Percentiles rank a stretch among this genome's conserved stretches.
Conservation (phyloP, 2,113 vertebrate genomes). For the Recurvirostra avosetta region DNA sequence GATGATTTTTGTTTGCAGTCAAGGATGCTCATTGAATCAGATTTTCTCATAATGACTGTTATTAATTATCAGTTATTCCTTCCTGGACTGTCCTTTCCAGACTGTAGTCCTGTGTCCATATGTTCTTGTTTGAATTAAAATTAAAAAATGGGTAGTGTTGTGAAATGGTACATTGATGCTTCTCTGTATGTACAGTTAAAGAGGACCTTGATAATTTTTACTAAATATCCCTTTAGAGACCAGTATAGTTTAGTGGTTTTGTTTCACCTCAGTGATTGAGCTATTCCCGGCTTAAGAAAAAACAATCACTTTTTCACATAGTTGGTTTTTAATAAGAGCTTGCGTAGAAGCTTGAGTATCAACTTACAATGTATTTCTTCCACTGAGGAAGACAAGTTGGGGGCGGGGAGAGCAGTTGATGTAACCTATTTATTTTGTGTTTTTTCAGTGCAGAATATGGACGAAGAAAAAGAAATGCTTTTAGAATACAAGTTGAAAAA, state of each 20-base stretch:
- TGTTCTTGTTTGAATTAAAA: not conserved
- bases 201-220: not conserved
- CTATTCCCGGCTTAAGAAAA: not conserved
- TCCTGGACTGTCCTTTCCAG: not conserved
- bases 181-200: not conserved
- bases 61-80: not conserved
- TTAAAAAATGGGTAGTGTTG: not conserved
- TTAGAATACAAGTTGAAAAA: constrained; percentile 93
- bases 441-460: constrained; percentile 87
- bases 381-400: not conserved
- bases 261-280: not conserved
- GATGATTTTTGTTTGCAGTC: not conserved
- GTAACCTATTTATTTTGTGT: not conserved
- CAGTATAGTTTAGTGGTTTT: not conserved
- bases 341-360: not conserved
- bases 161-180: not conserved
- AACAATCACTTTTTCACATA: rapidly evolving
- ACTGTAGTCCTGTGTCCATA: rapidly evolving
- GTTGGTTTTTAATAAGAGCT: not conserved
- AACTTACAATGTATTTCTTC: not conserved
- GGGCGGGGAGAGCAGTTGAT: not conserved
- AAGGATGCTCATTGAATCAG: not conserved
- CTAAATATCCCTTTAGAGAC: not conserved
- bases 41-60: not conserved
- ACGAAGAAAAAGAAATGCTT: constrained; percentile 90